These are phyloP conservation scores for Gavialis gangeticus DNA, from an alignment of 2,113 vertebrate genomes.

Conservation along the genomic window DNA sequence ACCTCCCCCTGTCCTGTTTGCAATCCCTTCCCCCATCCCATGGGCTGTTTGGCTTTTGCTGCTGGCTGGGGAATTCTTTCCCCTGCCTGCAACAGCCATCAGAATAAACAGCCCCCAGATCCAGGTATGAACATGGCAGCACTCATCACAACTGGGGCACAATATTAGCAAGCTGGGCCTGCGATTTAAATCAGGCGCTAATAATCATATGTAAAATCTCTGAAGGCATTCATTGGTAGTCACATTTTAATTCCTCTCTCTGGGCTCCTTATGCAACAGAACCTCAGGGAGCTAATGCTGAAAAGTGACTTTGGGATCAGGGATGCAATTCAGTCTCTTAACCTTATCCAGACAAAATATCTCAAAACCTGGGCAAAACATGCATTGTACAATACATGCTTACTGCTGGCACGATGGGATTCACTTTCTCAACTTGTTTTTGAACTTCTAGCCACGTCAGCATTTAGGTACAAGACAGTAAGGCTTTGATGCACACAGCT, in stretches of 20 bases:
- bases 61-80: no score
- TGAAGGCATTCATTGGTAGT: neutral
- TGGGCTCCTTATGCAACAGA: neutral
- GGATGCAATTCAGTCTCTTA: neutral
- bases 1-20: no score
- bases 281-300: neutral
- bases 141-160: no score
- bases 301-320: neutral
- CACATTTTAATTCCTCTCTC: neutral
- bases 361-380: neutral
- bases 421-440: neutral
- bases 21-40: no score
- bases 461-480: neutral
- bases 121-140: no score
- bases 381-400: neutral
- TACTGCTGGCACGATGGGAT: neutral
- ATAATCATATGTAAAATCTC: no score
- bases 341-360: neutral
- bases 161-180: no score
- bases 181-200: no score
- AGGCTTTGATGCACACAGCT: slow-evolving; percentile 31
- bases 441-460: slow-evolving; percentile 24
- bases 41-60: no score
- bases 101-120: no score
- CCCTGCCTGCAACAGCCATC: no score